Conservation (phyloP, 2,888 invertebrate genomes). For the Ectemnius lituratus region DNA sequence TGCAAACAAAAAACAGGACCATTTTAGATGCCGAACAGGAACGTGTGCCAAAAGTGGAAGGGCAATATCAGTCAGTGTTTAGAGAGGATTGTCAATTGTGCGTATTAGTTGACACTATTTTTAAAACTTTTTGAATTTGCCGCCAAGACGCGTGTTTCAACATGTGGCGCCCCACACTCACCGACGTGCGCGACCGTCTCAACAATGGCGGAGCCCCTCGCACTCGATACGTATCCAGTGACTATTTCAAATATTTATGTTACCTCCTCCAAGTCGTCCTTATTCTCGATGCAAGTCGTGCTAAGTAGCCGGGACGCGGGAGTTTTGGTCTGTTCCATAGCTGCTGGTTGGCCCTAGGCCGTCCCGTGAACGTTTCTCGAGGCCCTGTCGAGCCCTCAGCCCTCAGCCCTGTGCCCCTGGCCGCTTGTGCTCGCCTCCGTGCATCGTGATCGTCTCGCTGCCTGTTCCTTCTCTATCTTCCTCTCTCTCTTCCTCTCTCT, state of each 20-base stretch:
- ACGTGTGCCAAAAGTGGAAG: no score
- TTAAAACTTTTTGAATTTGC: conserved; percentile 60
- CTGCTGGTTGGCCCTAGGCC: conserved; percentile 60
- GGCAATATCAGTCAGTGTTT: background rate
- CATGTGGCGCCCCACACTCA: conserved; percentile 72
- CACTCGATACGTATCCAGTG: conserved; percentile 73
- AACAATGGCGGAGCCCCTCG: conserved; percentile 76
- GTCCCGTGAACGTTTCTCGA: conserved; percentile 64
- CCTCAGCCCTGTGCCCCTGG: conserved; percentile 76
- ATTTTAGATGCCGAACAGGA: no score
- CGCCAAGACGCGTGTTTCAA: conserved; percentile 60
- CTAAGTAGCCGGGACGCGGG: conserved; percentile 86
- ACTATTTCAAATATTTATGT: conserved; percentile 76
- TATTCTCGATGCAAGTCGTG: conserved; percentile 90
- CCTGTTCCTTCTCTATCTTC: conserved; percentile 61
- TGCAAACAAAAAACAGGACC: conserved; percentile 76
- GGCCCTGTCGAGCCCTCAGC: conserved; percentile 73
- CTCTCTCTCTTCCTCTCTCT: conserved; percentile 60
- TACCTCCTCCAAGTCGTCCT: conserved; percentile 95
- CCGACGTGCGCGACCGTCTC: conserved; percentile 80
- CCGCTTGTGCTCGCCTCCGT: conserved; percentile 73
- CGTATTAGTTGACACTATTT: conserved; percentile 11
- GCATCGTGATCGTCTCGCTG: conserved; percentile 72
- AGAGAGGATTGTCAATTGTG: background rate
- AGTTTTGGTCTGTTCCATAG: conserved; percentile 77